Evolutionary conservation across 2,888 invertebrate genomes (phyloP).

Genomic region (Sinotaia quadrata): DNA sequence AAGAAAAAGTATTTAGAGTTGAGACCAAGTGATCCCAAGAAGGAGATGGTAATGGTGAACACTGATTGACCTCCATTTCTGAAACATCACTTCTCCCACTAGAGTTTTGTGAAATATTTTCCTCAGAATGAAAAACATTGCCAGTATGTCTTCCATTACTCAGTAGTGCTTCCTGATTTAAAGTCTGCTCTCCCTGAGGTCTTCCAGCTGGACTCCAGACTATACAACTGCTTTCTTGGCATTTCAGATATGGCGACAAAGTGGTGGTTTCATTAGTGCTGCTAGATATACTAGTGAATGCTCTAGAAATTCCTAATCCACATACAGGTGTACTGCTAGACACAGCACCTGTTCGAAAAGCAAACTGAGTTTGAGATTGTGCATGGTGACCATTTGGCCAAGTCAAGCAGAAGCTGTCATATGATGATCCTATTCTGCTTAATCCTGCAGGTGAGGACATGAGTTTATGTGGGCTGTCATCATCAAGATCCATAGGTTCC

Average conservation of each 20-base stretch:
- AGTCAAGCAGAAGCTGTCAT: too few relatives aligned
- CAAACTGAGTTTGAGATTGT: too few relatives aligned
- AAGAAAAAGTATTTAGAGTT: not conserved
- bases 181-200: too few relatives aligned
- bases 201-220: too few relatives aligned
- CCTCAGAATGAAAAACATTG: not conserved
- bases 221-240: too few relatives aligned
- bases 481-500: conserved; percentile 34
- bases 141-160: not conserved
- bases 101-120: not conserved
- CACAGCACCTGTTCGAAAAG: too few relatives aligned
- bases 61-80: conserved; percentile 22
- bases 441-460: too few relatives aligned
- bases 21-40: conserved; percentile 15
- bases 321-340: not conserved
- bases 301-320: not conserved
- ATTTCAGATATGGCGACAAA: too few relatives aligned
- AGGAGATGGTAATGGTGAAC: conserved; percentile 2
- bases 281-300: not conserved
- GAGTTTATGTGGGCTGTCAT: conserved; percentile 8
- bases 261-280: too few relatives aligned
- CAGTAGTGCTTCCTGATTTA: too few relatives aligned
- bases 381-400: too few relatives aligned
- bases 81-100: conserved; percentile 18
- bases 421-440: too few relatives aligned